Conservation (phyloP, 2,113 vertebrate species). For the Puma concolor region DNA sequence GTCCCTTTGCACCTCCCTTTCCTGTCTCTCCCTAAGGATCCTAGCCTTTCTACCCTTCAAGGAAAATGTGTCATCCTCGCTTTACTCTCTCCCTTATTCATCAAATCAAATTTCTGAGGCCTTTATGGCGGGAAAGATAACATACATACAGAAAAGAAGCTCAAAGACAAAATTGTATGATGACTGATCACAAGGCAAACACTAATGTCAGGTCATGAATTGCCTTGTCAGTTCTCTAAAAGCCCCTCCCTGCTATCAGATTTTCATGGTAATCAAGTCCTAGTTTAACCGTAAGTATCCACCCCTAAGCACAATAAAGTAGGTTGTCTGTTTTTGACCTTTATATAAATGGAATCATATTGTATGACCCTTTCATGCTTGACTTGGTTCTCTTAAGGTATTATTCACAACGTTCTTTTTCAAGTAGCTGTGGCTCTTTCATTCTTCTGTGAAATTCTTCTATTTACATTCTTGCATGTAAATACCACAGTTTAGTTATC, state of each 20-base stretch:
- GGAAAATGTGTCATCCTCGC: neutral
- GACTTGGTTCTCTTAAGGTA: neutral
- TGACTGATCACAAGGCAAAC: neutral
- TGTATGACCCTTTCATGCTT: neutral
- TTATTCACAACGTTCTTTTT: neutral
- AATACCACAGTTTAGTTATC: neutral
- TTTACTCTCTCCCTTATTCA: neutral
- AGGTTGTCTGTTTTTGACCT: neutral
- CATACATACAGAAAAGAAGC: neutral
- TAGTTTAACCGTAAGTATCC: neutral
- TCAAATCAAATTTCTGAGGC: conserved; percentile 13
- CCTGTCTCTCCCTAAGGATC: neutral
- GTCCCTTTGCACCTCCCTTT: neutral
- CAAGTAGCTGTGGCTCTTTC: neutral
- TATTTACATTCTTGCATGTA: neutral
- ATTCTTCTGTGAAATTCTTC: neutral
- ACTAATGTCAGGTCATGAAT: neutral
- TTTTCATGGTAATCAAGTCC: neutral
- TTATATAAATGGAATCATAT: neutral
- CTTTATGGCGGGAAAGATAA: neutral
- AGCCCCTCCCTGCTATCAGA: neutral
- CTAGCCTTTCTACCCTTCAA: neutral
- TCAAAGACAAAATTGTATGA: neutral
- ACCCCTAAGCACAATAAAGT: neutral
- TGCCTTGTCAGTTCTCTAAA: neutral